A percentile compares a stretch with the other conserved stretches of the same genome.
Conservation (phyloP, 37 sponge, comb jelly and placozoan species). For the Mnemiopsis leidyi region DNA sequence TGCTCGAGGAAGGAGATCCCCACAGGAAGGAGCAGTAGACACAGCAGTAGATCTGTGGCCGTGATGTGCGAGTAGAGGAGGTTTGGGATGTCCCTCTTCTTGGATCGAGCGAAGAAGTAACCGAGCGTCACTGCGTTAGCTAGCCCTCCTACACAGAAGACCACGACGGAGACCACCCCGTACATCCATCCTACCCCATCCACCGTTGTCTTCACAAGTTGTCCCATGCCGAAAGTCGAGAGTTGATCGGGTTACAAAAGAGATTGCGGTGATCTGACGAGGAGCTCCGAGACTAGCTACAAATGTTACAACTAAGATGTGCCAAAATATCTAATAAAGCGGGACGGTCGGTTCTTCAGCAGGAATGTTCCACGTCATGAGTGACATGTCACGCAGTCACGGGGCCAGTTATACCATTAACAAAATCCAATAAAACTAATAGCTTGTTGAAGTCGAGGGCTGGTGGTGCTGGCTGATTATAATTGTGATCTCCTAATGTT, state of each 20-base stretch:
- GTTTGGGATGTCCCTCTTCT: conserved; percentile 21
- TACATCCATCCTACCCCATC: background rate
- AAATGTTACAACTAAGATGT: too few species aligned
- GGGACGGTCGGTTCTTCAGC: too few species aligned
- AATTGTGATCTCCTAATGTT: too few species aligned
- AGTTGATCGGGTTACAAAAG: background rate
- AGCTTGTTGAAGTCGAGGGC: too few species aligned
- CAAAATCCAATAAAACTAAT: too few species aligned
- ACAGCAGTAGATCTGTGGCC: background rate
- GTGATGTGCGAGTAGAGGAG: conserved; percentile 33
- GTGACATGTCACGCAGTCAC: too few species aligned
- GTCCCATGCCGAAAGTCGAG: background rate
- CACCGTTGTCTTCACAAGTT: background rate
- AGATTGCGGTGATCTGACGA: too few species aligned
- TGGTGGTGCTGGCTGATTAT: too few species aligned
- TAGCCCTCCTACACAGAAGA: background rate
- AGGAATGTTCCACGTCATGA: too few species aligned
- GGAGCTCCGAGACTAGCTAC: too few species aligned
- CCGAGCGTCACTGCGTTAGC: background rate
- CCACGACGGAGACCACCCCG: background rate
- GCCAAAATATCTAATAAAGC: too few species aligned
- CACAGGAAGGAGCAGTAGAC: background rate
- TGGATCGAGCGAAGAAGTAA: background rate
- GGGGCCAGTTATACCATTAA: too few species aligned
- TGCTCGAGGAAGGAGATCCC: background rate